Conservation (phyloP, 2,113 vertebrate genomes). For the Perognathus longimembris region DNA sequence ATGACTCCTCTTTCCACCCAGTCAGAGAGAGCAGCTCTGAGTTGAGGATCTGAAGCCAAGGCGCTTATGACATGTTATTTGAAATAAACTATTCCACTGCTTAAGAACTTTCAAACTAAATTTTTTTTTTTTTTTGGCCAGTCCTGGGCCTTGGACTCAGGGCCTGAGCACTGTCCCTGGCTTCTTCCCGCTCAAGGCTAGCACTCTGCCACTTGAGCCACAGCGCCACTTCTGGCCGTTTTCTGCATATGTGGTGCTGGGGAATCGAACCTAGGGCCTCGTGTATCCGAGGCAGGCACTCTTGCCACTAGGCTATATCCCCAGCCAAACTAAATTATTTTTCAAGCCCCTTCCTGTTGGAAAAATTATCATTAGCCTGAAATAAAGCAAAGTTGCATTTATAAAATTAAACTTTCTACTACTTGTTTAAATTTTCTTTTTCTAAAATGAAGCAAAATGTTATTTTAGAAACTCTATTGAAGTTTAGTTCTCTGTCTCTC, state of each 20-base stretch:
- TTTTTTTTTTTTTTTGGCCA: no score
- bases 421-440: not conserved
- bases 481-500: not conserved
- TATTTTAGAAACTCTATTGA: not conserved
- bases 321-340: not conserved
- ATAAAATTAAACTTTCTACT: slow-evolving; percentile 2
- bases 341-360: not conserved
- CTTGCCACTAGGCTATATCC: no score
- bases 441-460: not conserved
- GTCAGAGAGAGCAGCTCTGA: not conserved
- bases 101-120: not conserved
- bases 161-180: no score
- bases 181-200: no score
- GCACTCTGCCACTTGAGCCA: no score
- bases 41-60: slow-evolving; percentile 8
- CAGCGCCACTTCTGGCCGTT: no score
- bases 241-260: no score
- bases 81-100: slow-evolving; percentile 49
- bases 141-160: no score
- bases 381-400: slow-evolving; percentile 29
- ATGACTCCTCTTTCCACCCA: not conserved
- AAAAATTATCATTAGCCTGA: not conserved
- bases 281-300: no score
- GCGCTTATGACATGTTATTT: slow-evolving; percentile 15
- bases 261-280: no score